Base-by-base conservation (phyloP, 2,113 vertebrate genomes). In the Gnathochromis pfefferi region DNA sequence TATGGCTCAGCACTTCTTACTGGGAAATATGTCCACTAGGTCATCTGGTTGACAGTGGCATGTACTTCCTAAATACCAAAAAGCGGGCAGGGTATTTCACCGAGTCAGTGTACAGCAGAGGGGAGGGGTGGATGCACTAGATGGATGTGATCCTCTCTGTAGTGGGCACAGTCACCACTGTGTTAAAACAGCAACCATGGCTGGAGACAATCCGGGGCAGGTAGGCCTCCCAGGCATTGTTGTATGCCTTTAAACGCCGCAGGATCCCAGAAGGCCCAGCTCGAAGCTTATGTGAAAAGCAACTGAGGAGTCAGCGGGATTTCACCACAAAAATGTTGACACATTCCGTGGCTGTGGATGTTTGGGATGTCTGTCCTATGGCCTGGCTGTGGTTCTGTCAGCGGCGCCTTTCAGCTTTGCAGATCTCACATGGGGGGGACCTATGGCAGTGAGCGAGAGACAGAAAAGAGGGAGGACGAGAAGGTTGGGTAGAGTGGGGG, bases 1-100 rank as follows among this genome's bases (percentile, higher is more conserved):
- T 96, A 94, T 95, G 92, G 93, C 94, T 95, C 92, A 94, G 94
- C 91, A 95, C 85, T 84, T 94, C 91, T 65, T 96, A 95, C 89
- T 92, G 89, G 89, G 93, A 96, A 94, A 94, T 89, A 92, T 87
- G 92, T 93, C 91, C 93, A 93, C 91, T 92, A 84, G 88, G 89
- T 94, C 92, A 94, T 94, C 87, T 95, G 93, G 88, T 85, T 82
- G 89, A 92, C 86, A 85, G 89, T 51, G 93, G 85, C 88, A 93
- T 73, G 83, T 28, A 94, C 89, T 90, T 93, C 88, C 89, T 89
- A 81, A 91, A 90, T 55, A 86, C 80, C 85, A 84, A 94, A 93
- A 95, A 92, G 58, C 83, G 23, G 65, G 78, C 47, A 80, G 54
- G 81, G 26, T 83, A 63, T 65, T 84, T 86, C 83, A 84, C 85